Evolutionary conservation across 2,113 vertebrate species (phyloP), one percentile per base, ranked within the genome.

Genomic region (Australoheros scitulus): DNA sequence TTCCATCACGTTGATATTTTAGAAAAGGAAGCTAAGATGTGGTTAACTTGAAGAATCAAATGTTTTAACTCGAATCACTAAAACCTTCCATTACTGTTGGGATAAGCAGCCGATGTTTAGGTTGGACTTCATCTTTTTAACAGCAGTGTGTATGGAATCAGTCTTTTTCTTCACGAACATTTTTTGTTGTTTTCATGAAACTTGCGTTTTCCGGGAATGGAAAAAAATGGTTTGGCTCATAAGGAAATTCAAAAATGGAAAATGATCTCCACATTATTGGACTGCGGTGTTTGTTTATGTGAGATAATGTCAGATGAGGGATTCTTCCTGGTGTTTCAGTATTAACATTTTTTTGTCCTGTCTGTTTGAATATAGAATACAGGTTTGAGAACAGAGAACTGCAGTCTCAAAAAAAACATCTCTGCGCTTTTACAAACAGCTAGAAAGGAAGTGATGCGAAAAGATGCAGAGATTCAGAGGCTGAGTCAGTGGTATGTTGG

Each of bases 371-470:
- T 50, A 18, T 70, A 99, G 98, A 99, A 98, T 89, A 91, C 94
- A 18, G 92, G 93, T 64, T 94, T 99, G 82, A 97, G 95, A 91
- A 97, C 89, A 56, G 97, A 99, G 95, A 99, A 99, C 89, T 92
- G 80, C 22, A 93, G 94, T 63, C 96, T 99, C 55, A 99, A 98
- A 93, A 99, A 97, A 95, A 99, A 99, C 94, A 98, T 99, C 93
- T 99, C 96, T 88, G 96, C 97, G 55, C 97, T 99, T 84, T 95
- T 99, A 81, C 97, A 96, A 95, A 99, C 98, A 4, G 98, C 98
- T 20, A 95, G 96, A 91, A 96, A 96, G 89, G 98, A 99, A 93
- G 97, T 99, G 90, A 95, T 95, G 61, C 96, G 98, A 41, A 99
- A 99, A 90, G 97, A 99, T 91, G 96, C 97, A 76, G 98, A 98